Conservation (phyloP, 2,113 vertebrate species). For the Brienomyrus longianalis region DNA sequence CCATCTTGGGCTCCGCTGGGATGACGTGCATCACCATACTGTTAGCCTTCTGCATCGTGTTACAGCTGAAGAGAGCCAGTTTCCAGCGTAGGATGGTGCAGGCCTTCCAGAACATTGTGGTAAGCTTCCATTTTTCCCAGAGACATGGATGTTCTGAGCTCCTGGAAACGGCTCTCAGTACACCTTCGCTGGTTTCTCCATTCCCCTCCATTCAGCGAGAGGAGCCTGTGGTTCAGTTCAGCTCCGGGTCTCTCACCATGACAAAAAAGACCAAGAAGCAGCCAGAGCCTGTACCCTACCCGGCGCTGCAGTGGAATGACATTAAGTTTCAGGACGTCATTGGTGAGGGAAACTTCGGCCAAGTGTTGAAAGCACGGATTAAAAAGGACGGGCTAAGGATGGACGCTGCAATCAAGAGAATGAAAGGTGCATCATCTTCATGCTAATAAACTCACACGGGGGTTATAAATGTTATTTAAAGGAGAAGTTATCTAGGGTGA, state of each 20-base stretch:
- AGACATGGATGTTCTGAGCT: not conserved
- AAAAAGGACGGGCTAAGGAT: constrained; percentile 82
- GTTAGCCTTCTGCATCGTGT: constrained; percentile 75
- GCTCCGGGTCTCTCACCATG: constrained; percentile 71
- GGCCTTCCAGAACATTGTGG: constrained; percentile 74
- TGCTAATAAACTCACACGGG: not conserved
- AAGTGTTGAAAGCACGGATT: constrained; percentile 81
- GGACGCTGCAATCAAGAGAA: constrained; percentile 82
- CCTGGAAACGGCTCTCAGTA: not conserved
- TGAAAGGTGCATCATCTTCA: constrained; percentile 66
- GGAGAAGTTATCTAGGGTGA: not conserved
- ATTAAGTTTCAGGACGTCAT: constrained; percentile 88
- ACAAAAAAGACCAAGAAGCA: constrained; percentile 69
- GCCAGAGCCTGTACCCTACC: constrained; percentile 71
- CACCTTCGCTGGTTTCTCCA: constrained; percentile 12
- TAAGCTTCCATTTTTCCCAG: constrained; percentile 28
- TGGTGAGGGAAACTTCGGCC: constrained; percentile 82
- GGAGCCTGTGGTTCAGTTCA: constrained; percentile 81
- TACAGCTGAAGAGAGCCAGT: constrained; percentile 72
- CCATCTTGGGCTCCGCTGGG: constrained; percentile 79
- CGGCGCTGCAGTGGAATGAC: constrained; percentile 80
- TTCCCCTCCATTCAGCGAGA: constrained; percentile 62
- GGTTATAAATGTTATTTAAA: not conserved
- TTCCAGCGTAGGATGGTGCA: constrained; percentile 77
- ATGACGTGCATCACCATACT: constrained; percentile 83